Conservation (phyloP, 1,140 invertebrate species). For the Euura saliciscinereae region DNA sequence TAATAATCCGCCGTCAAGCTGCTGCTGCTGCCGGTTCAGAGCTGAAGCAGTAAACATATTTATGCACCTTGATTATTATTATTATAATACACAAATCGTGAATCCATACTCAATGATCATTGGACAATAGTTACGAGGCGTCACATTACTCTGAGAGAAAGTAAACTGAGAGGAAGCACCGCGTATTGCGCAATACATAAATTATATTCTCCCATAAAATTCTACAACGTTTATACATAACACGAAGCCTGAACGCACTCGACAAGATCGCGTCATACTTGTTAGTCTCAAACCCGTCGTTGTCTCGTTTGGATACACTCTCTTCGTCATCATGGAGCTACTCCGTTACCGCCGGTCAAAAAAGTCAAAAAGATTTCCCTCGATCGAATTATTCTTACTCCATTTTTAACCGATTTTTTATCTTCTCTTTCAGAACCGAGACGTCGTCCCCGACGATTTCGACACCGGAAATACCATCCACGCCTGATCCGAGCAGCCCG, state of each 20-base stretch:
- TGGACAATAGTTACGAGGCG: background rate
- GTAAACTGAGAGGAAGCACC: background rate
- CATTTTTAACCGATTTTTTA: background rate
- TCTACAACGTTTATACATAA: background rate
- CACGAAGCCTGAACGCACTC: too few species aligned
- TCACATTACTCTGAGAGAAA: background rate
- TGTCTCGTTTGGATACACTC: too few species aligned
- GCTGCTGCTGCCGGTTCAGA: too few species aligned
- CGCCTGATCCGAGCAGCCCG: slow-evolving; percentile 46
- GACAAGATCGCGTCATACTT: too few species aligned
- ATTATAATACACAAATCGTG: too few species aligned
- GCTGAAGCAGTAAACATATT: too few species aligned
- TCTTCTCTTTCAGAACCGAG: slow-evolving; percentile 43
- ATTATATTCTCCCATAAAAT: background rate
- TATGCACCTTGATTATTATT: too few species aligned
- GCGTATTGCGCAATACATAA: background rate
- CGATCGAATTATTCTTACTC: background rate
- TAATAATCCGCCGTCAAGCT: too few species aligned
- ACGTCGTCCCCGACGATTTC: slow-evolving; percentile 40
- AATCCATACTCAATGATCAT: background rate
- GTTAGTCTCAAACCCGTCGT: too few species aligned
- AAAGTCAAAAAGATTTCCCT: background rate
- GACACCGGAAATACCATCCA: slow-evolving; percentile 43
- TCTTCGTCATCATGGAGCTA: too few species aligned
- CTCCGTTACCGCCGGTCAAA: too few species aligned